Evolutionary conservation across 2,797 vertebrate species (phyloP).

Genomic region (Spinus olivaceus): DNA sequence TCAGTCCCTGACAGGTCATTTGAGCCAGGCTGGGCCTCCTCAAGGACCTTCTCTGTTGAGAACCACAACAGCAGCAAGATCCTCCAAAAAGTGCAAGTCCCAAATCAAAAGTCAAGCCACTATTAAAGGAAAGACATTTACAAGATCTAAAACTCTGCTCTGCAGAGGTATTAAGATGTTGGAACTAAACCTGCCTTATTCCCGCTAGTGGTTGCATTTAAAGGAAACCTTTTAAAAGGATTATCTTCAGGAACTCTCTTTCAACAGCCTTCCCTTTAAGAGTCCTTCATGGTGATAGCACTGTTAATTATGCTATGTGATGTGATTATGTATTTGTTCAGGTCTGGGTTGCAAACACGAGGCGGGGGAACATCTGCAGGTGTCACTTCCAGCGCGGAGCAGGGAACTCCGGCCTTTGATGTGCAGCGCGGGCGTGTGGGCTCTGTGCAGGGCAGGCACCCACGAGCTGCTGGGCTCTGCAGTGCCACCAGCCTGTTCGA

Average conservation of each 20-base stretch:
- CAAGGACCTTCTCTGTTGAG: not conserved
- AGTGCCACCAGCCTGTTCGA: not conserved
- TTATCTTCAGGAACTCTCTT: slow-evolving; percentile 52
- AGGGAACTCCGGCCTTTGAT: not conserved
- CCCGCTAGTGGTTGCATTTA: not conserved
- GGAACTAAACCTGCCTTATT: slow-evolving; percentile 42
- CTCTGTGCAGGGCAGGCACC: not conserved
- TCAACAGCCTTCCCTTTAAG: slow-evolving; percentile 37
- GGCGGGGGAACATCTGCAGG: not conserved
- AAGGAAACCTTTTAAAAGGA: slow-evolving; percentile 24
- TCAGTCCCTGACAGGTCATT: not conserved
- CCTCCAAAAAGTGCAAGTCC: not conserved
- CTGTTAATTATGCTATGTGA: slow-evolving; percentile 23
- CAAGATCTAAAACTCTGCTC: not conserved
- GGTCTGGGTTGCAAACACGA: not conserved
- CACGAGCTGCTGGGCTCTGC: not conserved
- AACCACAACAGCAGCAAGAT: not conserved
- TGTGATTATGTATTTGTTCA: slow-evolving; percentile 33
- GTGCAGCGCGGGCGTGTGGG: fast-evolving
- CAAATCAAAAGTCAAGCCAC: slow-evolving; percentile 11
- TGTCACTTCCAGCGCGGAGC: not conserved
- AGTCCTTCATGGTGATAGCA: slow-evolving; percentile 19
- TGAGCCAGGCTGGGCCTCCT: not conserved
- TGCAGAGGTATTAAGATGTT: slow-evolving; percentile 22
- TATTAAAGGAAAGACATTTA: not conserved